Conservation (phyloP, 1,140 invertebrate species). For the Aphis gossypii region DNA sequence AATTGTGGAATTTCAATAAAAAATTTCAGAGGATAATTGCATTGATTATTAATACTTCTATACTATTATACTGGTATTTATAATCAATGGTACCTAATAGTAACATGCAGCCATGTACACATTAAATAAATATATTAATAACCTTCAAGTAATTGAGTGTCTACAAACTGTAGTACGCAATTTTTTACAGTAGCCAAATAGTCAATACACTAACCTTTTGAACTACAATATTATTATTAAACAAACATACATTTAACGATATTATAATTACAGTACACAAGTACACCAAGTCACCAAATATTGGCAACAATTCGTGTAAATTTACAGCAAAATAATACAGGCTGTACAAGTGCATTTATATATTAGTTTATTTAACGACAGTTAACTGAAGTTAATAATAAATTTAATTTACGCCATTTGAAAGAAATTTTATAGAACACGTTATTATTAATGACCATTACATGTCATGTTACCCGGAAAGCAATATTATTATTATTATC, state of each 20-base stretch:
- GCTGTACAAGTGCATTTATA: neutral
- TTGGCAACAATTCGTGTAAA: neutral
- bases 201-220: neutral
- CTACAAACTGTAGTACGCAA: neutral
- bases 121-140: neutral
- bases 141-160: neutral
- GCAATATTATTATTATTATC: too few relatives aligned
- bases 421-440: neutral
- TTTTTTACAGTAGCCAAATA: neutral
- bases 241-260: neutral
- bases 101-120: neutral
- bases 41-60: too few relatives aligned
- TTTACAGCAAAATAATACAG: neutral
- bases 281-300: neutral
- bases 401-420: neutral
- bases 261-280: neutral
- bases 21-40: too few relatives aligned
- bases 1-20: too few relatives aligned
- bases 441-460: neutral
- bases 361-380: neutral
- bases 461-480: too few relatives aligned
- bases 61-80: too few relatives aligned
- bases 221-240: neutral
- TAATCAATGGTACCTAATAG: too few relatives aligned
- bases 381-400: neutral